Base-by-base conservation (phyloP, 2,113 vertebrate genomes). In the Bos taurus region DNA sequence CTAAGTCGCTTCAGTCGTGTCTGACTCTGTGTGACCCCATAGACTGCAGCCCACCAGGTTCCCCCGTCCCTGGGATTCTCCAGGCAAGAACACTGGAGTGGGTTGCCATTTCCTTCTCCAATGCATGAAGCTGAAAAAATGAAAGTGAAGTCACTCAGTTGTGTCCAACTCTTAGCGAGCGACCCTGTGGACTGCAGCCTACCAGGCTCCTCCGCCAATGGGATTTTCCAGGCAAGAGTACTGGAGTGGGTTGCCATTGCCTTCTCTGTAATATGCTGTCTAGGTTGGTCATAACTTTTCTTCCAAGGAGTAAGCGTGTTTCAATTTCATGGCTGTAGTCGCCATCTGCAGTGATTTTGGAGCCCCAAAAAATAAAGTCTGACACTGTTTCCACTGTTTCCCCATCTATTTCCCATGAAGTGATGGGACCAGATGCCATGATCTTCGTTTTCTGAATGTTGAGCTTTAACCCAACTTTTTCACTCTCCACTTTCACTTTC, bases 181-280 rank as follows among this genome's bases (percentile, higher is more conserved):
- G 0, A 59, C 57, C 25, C 57, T 11, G 12, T 4, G 25, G 57
- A 59, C 57, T 59, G 25, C 10, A 59, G 57, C 25, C 57, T 4
- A 12, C 57, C 25, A 59, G 11, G 25, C 25, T 59, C 25, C 57
- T 59, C 57, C 2, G 2, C 5, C 0, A 11, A 26, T 59, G 10
- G 57, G 57, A 59, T 59, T 59, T 26, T 59, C 57, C 57, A 59
- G 57, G 25, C 57, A 59, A 26, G 25, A 59, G 57, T 59, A 26
- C 57, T 26, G 11, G 25, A 12, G 57, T 12, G 25, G 25, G 25
- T 5, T 59, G 57, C 12, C 25, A 59, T 26, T 59, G 57, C 57
- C 25, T 59, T 59, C 25, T 28, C 25, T 25, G 5, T 64, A 64
- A 64, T 17, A 64, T 64, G 62, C 16, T 64, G 0, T 64, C 62